Percentiles rank a stretch among this genome's conserved stretches.
phyloP scores from a whole-genome alignment of 1,140 invertebrate genomes.

The Chelonus insularis region DNA sequence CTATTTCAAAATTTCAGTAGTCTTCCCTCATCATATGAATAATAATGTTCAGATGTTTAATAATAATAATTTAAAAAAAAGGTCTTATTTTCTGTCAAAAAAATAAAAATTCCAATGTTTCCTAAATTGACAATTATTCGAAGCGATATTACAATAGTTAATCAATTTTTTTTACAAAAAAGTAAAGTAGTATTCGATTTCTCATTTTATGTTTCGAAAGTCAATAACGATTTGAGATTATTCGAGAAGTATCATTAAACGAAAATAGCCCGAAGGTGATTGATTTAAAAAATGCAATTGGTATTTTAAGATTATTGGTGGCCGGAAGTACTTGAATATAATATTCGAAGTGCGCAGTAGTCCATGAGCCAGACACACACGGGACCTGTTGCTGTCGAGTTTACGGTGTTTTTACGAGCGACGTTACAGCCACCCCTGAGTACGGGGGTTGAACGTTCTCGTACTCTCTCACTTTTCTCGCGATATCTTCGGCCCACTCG shows the following conservation, averaged over 20 bases:
- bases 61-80: no score
- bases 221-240: no score
- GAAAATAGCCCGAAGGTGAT: neutral
- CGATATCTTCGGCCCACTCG: slow-evolving; percentile 21
- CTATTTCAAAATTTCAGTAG: no score
- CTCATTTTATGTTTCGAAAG: no score
- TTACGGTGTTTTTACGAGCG: slow-evolving; percentile 62
- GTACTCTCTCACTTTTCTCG: slow-evolving; percentile 10
- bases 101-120: no score
- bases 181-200: no score
- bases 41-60: no score
- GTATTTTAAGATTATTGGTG: neutral
- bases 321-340: slow-evolving; percentile 30
- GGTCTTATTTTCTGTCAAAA: no score
- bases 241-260: neutral
- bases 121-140: no score
- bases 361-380: slow-evolving; percentile 46
- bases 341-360: slow-evolving; percentile 12
- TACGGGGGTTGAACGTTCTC: slow-evolving; percentile 41
- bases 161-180: no score
- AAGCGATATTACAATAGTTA: no score
- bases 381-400: slow-evolving; percentile 61
- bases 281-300: slow-evolving; percentile 10
- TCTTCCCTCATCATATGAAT: no score
- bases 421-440: slow-evolving; percentile 56